phyloP scores from a whole-genome alignment of 2,888 invertebrate genomes.

The Molanna angustata region DNA sequence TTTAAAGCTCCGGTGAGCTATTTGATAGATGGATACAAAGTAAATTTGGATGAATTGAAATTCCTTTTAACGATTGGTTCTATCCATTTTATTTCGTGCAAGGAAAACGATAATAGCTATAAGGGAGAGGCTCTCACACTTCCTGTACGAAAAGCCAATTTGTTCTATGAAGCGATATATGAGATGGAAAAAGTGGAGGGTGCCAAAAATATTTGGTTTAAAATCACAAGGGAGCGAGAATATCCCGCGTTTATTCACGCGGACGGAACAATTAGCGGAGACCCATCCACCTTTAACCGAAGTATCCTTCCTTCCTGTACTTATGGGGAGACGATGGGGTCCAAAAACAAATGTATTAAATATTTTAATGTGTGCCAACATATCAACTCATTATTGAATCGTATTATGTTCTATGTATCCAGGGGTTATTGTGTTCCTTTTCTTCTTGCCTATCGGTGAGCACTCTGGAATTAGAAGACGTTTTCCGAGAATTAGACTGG shows the following conservation, averaged over 20 bases:
- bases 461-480: too few relatives aligned
- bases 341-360: too few relatives aligned
- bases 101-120: constrained; percentile 14
- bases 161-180: constrained; percentile 18
- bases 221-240: constrained; percentile 19
- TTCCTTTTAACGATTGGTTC: constrained; percentile 13
- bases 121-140: constrained; percentile 4
- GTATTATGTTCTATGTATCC: too few relatives aligned
- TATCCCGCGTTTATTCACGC: neutral
- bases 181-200: constrained; percentile 12
- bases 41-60: constrained; percentile 7
- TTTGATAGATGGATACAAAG: neutral
- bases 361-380: too few relatives aligned
- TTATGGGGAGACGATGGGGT: too few relatives aligned
- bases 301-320: too few relatives aligned
- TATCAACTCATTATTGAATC: too few relatives aligned
- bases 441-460: too few relatives aligned
- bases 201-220: constrained; percentile 20
- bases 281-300: too few relatives aligned
- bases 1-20: neutral
- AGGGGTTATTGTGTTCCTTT: too few relatives aligned
- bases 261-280: neutral
- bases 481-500: too few relatives aligned
- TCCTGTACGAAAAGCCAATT: constrained; percentile 20
- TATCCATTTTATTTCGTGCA: constrained; percentile 13